Percentiles rank a stretch among this genome's conserved stretches.
These are phyloP conservation scores for Leuciscus idus DNA, from an alignment of 2,113 vertebrate genomes.

Conservation along the genomic window DNA sequence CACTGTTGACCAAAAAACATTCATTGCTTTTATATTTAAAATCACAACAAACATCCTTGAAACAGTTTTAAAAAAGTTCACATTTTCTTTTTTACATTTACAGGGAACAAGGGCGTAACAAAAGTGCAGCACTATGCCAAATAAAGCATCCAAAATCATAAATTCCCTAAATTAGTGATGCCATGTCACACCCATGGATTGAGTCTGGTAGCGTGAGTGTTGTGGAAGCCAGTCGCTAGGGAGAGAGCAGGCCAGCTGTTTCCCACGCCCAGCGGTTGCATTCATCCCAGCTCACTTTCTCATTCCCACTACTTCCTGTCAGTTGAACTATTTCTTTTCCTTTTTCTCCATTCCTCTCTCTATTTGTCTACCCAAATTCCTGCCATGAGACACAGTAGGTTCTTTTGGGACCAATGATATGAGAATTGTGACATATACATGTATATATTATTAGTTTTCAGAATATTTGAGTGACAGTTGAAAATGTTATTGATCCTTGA, in stretches of 20 bases:
- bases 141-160: slow-evolving; percentile 18
- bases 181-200: not conserved
- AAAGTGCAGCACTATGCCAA: slow-evolving; percentile 19
- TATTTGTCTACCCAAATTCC: slow-evolving; percentile 50
- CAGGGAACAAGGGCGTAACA: not conserved
- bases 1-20: too few relatives aligned
- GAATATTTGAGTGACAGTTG: not conserved
- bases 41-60: not conserved
- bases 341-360: not conserved
- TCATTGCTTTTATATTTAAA: not conserved
- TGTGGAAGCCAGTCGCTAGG: slow-evolving; percentile 29
- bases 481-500: not conserved
- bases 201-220: not conserved
- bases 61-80: not conserved
- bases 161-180: slow-evolving; percentile 35
- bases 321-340: not conserved
- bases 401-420: slow-evolving; percentile 3
- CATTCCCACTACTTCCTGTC: slow-evolving; percentile 42
- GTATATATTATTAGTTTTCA: not conserved
- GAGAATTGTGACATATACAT: not conserved
- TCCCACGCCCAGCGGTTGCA: slow-evolving; percentile 52
- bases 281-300: slow-evolving; percentile 16
- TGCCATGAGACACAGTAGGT: not conserved
- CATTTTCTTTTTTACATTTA: not conserved
- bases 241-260: slow-evolving; percentile 36